Evolutionary conservation across 1,140 invertebrate species (phyloP).

Genomic region (Geopemphigus sp.): DNA sequence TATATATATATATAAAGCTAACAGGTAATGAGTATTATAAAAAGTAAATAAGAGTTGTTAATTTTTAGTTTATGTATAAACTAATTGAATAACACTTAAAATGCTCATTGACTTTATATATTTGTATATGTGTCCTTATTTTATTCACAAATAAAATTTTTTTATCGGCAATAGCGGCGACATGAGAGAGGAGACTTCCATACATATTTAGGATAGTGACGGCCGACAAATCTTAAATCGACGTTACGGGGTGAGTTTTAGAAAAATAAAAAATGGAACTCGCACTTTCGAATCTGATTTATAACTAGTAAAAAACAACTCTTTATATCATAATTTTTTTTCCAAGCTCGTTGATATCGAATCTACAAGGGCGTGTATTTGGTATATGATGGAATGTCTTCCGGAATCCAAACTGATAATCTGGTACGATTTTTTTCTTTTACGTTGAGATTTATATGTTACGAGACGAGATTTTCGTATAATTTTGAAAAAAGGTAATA

Average conservation of each 20-base stretch:
- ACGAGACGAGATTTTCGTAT: conserved; percentile 54
- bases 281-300: conserved; percentile 53
- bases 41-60: no score
- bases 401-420: conserved; percentile 55
- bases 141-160: no score
- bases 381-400: conserved; percentile 54
- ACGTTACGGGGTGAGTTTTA: background rate
- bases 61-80: no score
- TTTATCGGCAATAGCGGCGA: background rate
- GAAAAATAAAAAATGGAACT: background rate
- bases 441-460: conserved; percentile 51
- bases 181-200: no score
- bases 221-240: no score
- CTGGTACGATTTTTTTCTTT: conserved; percentile 52
- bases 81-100: no score
- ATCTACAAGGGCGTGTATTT: conserved; percentile 51
- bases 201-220: no score
- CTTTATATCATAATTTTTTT: conserved; percentile 50
- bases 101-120: no score
- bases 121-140: no score
- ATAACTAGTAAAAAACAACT: conserved; percentile 52
- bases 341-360: conserved; percentile 49
- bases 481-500: conserved; percentile 54
- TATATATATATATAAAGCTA: no score
- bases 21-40: no score